Conservation (phyloP, 2,113 vertebrate species). For the Sphaerodactylus townsendi region DNA sequence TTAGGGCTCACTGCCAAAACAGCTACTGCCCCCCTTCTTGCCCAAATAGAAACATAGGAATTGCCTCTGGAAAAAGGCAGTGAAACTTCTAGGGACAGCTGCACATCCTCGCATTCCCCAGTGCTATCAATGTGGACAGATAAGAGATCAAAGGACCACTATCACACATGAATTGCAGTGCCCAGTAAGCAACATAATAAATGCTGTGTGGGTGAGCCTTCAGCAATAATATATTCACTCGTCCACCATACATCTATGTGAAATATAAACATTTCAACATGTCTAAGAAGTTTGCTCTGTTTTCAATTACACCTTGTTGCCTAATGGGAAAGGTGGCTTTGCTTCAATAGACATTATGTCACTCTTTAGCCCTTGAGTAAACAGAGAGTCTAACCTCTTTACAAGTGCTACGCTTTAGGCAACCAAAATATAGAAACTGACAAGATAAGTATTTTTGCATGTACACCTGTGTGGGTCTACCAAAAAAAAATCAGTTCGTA, state of each 20-base stretch:
- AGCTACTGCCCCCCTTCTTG: not conserved
- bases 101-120: not conserved
- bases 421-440: slow-evolving; percentile 24
- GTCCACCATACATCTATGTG: not conserved
- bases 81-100: not conserved
- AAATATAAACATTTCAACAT: slow-evolving; percentile 14
- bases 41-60: not conserved
- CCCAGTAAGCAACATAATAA: not conserved
- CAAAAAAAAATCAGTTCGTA: not conserved
- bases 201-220: not conserved
- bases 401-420: not conserved
- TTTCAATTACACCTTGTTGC: slow-evolving; percentile 70
- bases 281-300: slow-evolving; percentile 59
- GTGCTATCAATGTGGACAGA: not conserved
- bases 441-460: slow-evolving; percentile 71
- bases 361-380: slow-evolving; percentile 70
- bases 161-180: not conserved
- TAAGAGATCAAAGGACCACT: not conserved
- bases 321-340: slow-evolving; percentile 53
- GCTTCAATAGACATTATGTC: slow-evolving; percentile 81
- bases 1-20: not conserved
- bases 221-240: not conserved
- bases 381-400: slow-evolving; percentile 74
- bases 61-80: not conserved
- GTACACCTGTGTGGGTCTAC: slow-evolving; percentile 12